Base-by-base conservation (phyloP, 2,797 vertebrate species). In the Gadopsis bispinosus region DNA sequence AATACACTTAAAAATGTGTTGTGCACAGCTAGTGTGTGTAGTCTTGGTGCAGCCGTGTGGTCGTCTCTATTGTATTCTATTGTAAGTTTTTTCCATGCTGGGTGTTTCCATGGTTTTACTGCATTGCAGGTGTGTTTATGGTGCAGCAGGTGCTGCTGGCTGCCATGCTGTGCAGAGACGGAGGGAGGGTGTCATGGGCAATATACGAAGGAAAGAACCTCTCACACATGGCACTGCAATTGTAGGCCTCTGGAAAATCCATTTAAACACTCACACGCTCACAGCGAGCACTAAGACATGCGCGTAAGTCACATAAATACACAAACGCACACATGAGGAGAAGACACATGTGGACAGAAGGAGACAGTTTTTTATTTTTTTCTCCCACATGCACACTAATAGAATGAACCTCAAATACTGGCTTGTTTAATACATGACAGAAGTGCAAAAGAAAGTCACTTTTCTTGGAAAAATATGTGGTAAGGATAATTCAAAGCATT, bases 91-190 rank as follows among this genome's bases (percentile, higher is more conserved):
- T 86, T 81, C 79, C 85, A 67, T 82, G 72, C 53, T 3, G 67
- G 47, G 29, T 43, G 75, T 90, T 88, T 87, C 86, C 77, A 83
- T 80, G 78, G 76, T 75, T 83, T 80, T 64, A 55, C 58, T 75
- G 83, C 54, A 5, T 48, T 86, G 89, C 93, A 94, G 93, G 92
- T 94, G 93, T 91, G 91, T 91, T 87, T 83, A 88, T 75, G 79
- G 83, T 88, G 79, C 73, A 89, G 82, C 91, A 94, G 92, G 91
- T 93, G 91, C 82, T 84, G 86, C 80, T 71, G 83, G 84, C 83
- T 70, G 78, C 83, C 81, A 69, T 73, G 85, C 75, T 82, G 85
- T 41, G 83, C 81, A 41, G 79, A n/a, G 39, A 69, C 74, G 33
- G 73, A 58, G 77, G 80, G 77, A 55, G 80, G 79, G 71, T 87